Conservation (phyloP, 2,113 vertebrate species). For the Thunnus maccoyii region DNA sequence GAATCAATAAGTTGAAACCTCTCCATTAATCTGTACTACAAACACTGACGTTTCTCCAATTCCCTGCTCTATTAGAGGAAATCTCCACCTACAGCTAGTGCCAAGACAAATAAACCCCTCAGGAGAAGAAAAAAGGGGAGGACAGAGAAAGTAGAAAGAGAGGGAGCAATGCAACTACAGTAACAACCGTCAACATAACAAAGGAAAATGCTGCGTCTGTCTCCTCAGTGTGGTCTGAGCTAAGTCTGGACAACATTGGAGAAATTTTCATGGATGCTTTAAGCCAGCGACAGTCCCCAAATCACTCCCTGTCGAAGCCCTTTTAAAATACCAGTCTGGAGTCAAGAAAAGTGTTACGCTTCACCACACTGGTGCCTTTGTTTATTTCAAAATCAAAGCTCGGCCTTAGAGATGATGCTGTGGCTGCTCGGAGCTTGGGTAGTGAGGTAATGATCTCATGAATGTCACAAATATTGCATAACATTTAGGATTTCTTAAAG, state of each 20-base stretch:
- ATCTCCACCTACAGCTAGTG: constrained; percentile 49
- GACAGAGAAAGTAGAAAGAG: constrained; percentile 24
- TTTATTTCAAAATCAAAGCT: constrained; percentile 67
- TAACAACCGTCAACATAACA: constrained; percentile 66
- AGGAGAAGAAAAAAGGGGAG: constrained; percentile 25
- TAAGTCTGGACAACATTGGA: constrained; percentile 51
- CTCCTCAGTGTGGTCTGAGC: constrained; percentile 57
- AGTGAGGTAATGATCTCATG: constrained; percentile 47
- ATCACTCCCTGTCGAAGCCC: constrained; percentile 55
- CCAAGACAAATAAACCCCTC: constrained; percentile 65
- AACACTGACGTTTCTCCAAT: constrained; percentile 36
- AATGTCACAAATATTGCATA: constrained; percentile 41
- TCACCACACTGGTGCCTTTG: constrained; percentile 63
- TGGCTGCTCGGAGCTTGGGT: constrained; percentile 4
- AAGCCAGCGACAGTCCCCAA: constrained; percentile 57
- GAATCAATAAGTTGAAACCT: constrained; percentile 56
- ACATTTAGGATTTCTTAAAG: constrained; percentile 28
- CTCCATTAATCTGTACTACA: constrained; percentile 28
- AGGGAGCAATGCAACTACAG: constrained; percentile 61
- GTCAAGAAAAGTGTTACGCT: constrained; percentile 29
- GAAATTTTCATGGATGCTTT: constrained; percentile 55
- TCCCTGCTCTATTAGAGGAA: constrained; percentile 56
- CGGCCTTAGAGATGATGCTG: constrained; percentile 33
- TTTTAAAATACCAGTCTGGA: constrained; percentile 56
- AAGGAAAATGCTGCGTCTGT: constrained; percentile 62